Percentiles rank a stretch among this genome's conserved stretches.
Conservation (phyloP, 2,797 vertebrate species). For the Acanthornis magna region DNA sequence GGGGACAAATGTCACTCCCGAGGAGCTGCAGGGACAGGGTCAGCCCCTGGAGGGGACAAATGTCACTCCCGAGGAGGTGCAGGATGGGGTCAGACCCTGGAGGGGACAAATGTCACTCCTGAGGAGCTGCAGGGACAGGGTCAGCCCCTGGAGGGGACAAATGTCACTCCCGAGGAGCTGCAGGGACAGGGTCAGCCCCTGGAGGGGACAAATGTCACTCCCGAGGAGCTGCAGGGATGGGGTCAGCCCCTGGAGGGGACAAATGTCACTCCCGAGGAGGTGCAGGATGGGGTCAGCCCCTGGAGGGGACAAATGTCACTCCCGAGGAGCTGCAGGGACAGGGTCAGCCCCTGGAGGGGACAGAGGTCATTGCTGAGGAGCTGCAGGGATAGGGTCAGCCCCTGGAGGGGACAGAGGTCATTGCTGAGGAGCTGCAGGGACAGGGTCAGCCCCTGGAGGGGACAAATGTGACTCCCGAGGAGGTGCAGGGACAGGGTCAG, state of each 20-base stretch:
- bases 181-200: fast-evolving
- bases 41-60: not conserved
- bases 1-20: not conserved
- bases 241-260: no score
- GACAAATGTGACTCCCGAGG: not conserved
- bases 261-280: no score
- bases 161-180: fast-evolving
- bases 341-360: no score
- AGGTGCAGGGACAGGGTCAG: fast-evolving
- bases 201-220: not conserved
- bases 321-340: no score
- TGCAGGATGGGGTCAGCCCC: no score
- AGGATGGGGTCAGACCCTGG: fast-evolving
- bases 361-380: no score
- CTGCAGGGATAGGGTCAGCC: no score
- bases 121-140: fast-evolving
- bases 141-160: not conserved
- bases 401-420: no score
- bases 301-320: no score
- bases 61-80: fast-evolving
- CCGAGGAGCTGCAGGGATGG: no score
- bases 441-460: not conserved
- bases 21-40: fast-evolving
- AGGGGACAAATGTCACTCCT: not conserved
- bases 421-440: no score